phyloP scores from a whole-genome alignment of 2,888 invertebrate species.

The Frankliniella fusca region DNA sequence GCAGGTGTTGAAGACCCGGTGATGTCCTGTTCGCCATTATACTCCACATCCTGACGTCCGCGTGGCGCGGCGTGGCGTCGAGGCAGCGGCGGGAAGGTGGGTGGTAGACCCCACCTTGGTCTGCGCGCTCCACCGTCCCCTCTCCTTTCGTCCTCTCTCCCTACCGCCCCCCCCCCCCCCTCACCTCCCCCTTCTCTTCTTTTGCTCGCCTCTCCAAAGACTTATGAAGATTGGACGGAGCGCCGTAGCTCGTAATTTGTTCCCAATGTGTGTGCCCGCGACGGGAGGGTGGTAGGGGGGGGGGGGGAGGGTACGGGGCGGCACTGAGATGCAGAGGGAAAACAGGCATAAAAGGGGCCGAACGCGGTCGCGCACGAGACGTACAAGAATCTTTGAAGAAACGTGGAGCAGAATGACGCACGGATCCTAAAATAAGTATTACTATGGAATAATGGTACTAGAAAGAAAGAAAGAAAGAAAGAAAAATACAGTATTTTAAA shows the following conservation, averaged over 20 bases:
- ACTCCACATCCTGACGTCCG: no score
- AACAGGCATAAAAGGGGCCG: not conserved
- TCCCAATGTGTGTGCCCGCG: conserved; percentile 25
- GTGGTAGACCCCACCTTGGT: conserved; percentile 1
- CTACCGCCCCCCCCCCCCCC: not conserved
- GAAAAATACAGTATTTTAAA: no score
- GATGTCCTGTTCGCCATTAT: no score
- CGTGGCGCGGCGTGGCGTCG: not conserved
- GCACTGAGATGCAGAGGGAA: not conserved
- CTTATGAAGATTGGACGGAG: conserved; percentile 26
- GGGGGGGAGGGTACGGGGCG: not conserved
- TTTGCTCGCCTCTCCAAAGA: conserved; percentile 12
- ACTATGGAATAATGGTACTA: no score
- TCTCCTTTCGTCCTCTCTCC: not conserved
- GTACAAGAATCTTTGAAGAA: no score
- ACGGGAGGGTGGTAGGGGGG: not conserved
- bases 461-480: no score
- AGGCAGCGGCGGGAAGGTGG: not conserved
- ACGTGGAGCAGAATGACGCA: no score
- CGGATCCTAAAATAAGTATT: no score
- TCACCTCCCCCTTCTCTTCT: not conserved
- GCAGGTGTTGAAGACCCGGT: no score
- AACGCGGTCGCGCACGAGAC: no score
- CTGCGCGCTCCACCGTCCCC: not conserved
- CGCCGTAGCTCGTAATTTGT: conserved; percentile 26